Evolutionary conservation across 2,797 vertebrate species (phyloP).

Genomic region (Octomys mimax): DNA sequence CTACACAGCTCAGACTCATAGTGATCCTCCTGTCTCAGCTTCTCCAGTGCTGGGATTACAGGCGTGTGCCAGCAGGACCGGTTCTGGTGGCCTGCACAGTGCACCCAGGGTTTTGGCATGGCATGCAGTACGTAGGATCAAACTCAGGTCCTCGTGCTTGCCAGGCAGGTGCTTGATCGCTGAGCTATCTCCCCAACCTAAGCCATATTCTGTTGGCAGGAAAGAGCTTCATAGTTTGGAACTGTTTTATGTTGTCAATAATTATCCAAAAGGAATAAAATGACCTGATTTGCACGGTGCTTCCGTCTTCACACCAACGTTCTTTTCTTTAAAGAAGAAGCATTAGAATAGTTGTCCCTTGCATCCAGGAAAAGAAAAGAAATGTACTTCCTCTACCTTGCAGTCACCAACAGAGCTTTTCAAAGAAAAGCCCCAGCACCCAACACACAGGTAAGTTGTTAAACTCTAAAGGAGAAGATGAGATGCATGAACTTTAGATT

Average conservation of each 20-base stretch:
- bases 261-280: neutral
- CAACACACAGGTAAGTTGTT: neutral
- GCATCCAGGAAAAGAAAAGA: neutral
- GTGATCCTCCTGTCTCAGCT: too few species aligned
- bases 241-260: neutral
- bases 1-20: too few species aligned
- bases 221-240: neutral
- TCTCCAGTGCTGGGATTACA: too few species aligned
- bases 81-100: too few species aligned
- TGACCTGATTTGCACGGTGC: neutral
- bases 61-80: too few species aligned
- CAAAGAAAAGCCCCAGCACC: neutral
- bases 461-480: neutral
- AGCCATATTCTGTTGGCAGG: neutral
- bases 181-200: too few species aligned
- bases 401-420: neutral
- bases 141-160: too few species aligned
- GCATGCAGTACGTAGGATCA: too few species aligned
- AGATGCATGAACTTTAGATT: neutral
- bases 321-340: conserved; percentile 28
- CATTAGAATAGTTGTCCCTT: conserved; percentile 3
- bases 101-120: too few species aligned
- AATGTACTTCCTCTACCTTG: neutral
- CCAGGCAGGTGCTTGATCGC: too few species aligned
- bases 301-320: neutral